Percentiles rank a stretch among this genome's conserved stretches.
Evolutionary conservation across 2,888 invertebrate genomes (phyloP).

Genomic region (Latrodectus elegans): DNA sequence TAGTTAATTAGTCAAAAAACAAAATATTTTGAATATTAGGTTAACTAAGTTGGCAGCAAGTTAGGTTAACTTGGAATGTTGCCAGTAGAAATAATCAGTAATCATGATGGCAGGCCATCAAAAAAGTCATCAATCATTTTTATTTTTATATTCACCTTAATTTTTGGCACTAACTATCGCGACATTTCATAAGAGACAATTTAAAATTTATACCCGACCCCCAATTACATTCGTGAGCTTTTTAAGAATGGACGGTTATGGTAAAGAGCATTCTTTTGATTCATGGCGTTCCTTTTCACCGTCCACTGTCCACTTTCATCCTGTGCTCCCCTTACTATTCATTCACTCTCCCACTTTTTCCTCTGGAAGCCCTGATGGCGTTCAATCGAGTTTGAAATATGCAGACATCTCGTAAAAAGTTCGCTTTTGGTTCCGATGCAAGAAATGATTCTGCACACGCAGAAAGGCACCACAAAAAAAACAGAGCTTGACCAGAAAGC

Average conservation of each 20-base stretch:
- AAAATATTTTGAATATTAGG: too few species aligned
- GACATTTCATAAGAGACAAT: too few species aligned
- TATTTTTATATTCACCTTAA: too few species aligned
- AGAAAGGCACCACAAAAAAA: conserved; percentile 29
- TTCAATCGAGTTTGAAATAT: conserved; percentile 68
- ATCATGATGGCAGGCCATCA: too few species aligned
- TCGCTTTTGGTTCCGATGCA: conserved; percentile 10
- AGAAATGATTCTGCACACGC: conserved; percentile 4
- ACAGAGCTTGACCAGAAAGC: neutral
- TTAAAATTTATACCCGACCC: conserved; percentile 22
- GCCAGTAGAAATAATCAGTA: too few species aligned
- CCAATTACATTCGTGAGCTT: conserved; percentile 1
- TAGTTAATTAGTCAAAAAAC: too few species aligned
- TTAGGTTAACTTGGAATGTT: too few species aligned
- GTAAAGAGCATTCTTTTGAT: conserved; percentile 63
- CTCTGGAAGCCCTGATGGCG: conserved; percentile 19
- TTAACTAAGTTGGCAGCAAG: too few species aligned
- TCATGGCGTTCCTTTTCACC: conserved; percentile 32
- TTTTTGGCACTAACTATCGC: too few species aligned
- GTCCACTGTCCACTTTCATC: conserved; percentile 50
- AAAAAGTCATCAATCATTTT: too few species aligned
- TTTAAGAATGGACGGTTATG: conserved; percentile 46
- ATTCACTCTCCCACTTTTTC: conserved; percentile 27
- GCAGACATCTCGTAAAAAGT: conserved; percentile 62
- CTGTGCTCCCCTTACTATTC: neutral